Evolutionary conservation across 2,888 invertebrate genomes (phyloP).

Genomic region (Emmelina monodactyla): DNA sequence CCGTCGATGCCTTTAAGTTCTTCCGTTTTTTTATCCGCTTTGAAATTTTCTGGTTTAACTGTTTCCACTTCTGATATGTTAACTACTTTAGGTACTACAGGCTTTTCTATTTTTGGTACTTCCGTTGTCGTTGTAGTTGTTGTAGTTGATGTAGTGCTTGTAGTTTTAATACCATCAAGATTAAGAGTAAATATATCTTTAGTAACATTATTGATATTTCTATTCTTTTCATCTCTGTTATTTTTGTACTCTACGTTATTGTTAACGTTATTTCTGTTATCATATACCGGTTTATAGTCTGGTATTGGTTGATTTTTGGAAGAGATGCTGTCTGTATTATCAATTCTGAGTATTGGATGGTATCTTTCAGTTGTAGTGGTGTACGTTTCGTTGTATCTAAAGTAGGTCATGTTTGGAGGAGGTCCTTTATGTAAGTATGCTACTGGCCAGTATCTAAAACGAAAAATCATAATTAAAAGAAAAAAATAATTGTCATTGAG

Average conservation of each 20-base stretch:
- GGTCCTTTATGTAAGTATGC: slow-evolving; percentile 82
- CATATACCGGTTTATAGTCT: slow-evolving; percentile 10
- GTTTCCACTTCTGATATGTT: slow-evolving; percentile 29
- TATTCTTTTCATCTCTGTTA: slow-evolving; percentile 35
- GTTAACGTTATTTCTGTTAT: slow-evolving; percentile 17
- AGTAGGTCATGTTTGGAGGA: slow-evolving; percentile 76
- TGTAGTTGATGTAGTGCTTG: slow-evolving; percentile 14
- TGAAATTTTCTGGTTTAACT: slow-evolving; percentile 23
- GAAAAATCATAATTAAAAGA: too few species aligned
- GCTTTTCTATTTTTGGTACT: slow-evolving; percentile 13
- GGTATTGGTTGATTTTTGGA: slow-evolving; percentile 11
- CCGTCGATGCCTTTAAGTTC: slow-evolving; percentile 46
- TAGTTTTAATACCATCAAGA: slow-evolving; percentile 17
- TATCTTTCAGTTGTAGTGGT: slow-evolving; percentile 19
- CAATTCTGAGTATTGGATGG: slow-evolving; percentile 9
- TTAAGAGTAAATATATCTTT: slow-evolving; percentile 22
- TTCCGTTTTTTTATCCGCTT: slow-evolving; percentile 25
- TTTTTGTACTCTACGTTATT: slow-evolving; percentile 21
- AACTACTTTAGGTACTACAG: slow-evolving; percentile 17
- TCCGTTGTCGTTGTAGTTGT: slow-evolving; percentile 19
- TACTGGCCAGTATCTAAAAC: slow-evolving; percentile 75
- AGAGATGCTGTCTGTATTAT: neutral
- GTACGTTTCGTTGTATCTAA: slow-evolving; percentile 43
- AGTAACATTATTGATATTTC: slow-evolving; percentile 31
- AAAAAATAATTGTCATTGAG: too few species aligned